Conservation (phyloP, 2,113 vertebrate species). For the Datnioides undecimradiatus region DNA sequence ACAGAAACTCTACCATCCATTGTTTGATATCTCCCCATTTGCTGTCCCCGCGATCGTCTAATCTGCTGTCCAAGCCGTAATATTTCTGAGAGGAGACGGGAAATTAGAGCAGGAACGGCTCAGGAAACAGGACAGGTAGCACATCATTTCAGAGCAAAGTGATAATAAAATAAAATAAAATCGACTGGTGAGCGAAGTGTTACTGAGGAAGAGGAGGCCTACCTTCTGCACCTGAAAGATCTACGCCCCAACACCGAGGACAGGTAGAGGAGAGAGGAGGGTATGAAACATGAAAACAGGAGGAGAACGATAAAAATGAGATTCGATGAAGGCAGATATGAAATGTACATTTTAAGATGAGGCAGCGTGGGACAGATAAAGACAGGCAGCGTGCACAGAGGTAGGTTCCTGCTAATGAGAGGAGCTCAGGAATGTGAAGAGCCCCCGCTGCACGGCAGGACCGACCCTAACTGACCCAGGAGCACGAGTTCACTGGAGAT, state of each 20-base stretch:
- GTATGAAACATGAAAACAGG: conserved; percentile 29
- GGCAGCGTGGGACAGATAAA: neutral
- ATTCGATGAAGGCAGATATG: conserved; percentile 1
- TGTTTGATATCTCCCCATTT: conserved; percentile 98
- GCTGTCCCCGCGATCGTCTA: conserved; percentile 90
- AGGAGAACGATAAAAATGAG: neutral
- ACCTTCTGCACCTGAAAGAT: conserved; percentile 99
- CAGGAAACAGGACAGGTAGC: neutral
- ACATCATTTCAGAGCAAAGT: too few relatives aligned
- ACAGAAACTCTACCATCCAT: conserved; percentile 92
- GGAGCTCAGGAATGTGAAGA: conserved; percentile 34
- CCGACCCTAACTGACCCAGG: conserved; percentile 16
- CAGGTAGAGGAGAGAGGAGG: conserved; percentile 45
- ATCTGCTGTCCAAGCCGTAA: conserved; percentile 93
- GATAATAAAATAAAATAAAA: neutral
- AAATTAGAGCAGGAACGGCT: conserved; percentile 13
- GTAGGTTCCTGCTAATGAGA: conserved; percentile 22
- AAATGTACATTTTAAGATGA: neutral
- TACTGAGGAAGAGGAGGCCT: conserved; percentile 75
- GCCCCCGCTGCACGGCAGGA: neutral
- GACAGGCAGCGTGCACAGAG: neutral
- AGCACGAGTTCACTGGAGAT: conserved; percentile 38
- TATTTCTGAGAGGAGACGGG: conserved; percentile 88
- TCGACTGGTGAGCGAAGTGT: conserved; percentile 3
- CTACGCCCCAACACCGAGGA: conserved; percentile 78